These are phyloP conservation scores for Chloroclystis v-ata DNA, from an alignment of 2,888 invertebrate species.

Conservation along the genomic window DNA sequence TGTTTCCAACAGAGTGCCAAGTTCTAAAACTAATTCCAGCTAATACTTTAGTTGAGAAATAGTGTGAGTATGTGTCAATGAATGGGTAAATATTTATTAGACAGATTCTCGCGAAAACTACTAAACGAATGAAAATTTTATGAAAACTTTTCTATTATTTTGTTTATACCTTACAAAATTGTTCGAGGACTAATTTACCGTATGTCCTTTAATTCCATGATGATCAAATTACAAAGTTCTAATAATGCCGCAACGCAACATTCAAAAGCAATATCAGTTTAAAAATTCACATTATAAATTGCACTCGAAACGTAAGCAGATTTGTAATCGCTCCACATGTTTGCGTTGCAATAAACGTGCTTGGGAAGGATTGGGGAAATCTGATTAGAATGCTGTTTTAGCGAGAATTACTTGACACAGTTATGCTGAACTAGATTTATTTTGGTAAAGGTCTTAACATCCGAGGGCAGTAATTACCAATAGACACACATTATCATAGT, in stretches of 20 bases:
- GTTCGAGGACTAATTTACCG: neutral
- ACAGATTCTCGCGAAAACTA: too few relatives aligned
- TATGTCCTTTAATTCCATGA: neutral
- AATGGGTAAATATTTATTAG: too few relatives aligned
- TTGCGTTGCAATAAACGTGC: conserved; percentile 6
- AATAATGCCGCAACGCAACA: neutral
- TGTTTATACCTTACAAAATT: neutral
- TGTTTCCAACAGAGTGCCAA: too few relatives aligned
- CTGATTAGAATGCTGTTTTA: conserved; percentile 9
- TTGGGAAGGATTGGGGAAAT: conserved; percentile 11
- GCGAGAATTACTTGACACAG: neutral
- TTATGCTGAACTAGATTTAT: too few relatives aligned
- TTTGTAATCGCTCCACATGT: conserved; percentile 15
- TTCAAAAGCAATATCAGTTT: neutral
- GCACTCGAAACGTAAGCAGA: conserved; percentile 13
- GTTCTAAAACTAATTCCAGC: too few relatives aligned
- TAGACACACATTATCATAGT: too few relatives aligned
- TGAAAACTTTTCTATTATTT: too few relatives aligned
- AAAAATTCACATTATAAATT: conserved; percentile 15
- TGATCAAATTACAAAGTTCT: neutral
- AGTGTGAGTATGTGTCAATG: too few relatives aligned
- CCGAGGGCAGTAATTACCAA: too few relatives aligned
- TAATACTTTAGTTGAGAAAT: too few relatives aligned
- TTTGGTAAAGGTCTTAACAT: too few relatives aligned
- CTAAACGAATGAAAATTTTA: too few relatives aligned